Evolutionary conservation across 1,140 invertebrate genomes (phyloP), one percentile per base, ranked within the genome.

Genomic region (Probaryconus sp.): DNA sequence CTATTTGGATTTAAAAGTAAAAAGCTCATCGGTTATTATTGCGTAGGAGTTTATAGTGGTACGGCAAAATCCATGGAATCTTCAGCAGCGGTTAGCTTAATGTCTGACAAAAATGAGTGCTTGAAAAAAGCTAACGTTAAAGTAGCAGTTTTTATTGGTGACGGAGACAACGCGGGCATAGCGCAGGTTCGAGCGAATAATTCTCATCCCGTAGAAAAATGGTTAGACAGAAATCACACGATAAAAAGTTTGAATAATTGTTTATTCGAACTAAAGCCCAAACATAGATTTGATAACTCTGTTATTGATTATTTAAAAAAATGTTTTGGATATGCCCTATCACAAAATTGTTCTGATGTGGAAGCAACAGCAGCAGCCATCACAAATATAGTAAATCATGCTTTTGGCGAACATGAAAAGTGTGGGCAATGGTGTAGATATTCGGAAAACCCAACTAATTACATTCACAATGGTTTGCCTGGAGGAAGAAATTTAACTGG

Each of bases 261-360:
- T 0, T 14, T 37, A 14, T 38, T 51, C 24, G 37, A 37, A 38
- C 11, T 51, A 5, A 51, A 51, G n/a, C 11, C 31, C 0, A 51
- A 51, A 24, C 18, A 51, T 37, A 51, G 24, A 24, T 26, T 51
- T 9, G 31, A 24, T 28, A 51, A 37, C 33, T 37, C 31, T 24
- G 48, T 37, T 16, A 38, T 51, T 26, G 48, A 51, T 14, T 51
- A 51, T 51, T 37, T 51, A 7, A 51, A 51, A 14, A 51, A 51
- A 26, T 51, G 48, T 14, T 51, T 51, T 51, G 48, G 31, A 2
- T 51, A 37, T 16, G 48, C 48, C 16, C 2, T 51, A 1, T 0
- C 48, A 5, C 31, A 51, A 16, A 35, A 51, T 38, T 3, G 9
- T 7, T 2, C 1, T 9, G 9, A 51, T 37, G 9, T 11, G 7